phyloP scores from a whole-genome alignment of 2,888 invertebrate genomes.

The Brachypalpus laphriformis region DNA sequence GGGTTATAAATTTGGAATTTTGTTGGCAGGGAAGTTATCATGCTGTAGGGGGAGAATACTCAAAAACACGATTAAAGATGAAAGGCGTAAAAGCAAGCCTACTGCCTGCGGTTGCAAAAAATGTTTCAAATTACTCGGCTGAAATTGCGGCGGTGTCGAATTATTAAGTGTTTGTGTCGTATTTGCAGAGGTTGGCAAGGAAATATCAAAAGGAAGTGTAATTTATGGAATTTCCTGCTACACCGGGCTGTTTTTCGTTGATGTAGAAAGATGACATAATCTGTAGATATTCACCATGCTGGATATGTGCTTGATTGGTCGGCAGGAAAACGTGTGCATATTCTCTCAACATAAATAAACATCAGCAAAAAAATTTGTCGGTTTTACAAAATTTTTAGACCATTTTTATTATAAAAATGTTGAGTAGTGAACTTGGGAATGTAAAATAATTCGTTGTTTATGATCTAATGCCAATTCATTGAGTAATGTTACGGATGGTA shows the following conservation, averaged over 20 bases:
- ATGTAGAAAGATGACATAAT: neutral
- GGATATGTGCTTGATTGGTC: neutral
- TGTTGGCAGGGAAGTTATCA: neutral
- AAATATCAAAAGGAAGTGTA: constrained; percentile 11
- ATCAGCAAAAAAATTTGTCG: no score
- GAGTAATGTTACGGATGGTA: no score
- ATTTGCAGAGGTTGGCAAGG: neutral
- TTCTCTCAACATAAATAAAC: no score
- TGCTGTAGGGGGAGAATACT: neutral
- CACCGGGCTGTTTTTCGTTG: neutral
- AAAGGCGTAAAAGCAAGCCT: constrained; percentile 1
- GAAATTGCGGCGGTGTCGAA: constrained; percentile 11
- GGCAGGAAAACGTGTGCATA: neutral
- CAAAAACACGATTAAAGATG: neutral
- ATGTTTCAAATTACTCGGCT: neutral
- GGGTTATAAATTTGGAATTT: constrained; percentile 6
- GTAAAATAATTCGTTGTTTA: no score
- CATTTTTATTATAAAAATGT: no score
- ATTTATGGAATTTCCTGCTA: constrained; percentile 16
- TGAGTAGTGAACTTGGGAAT: no score
- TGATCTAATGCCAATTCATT: no score
- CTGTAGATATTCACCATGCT: neutral
- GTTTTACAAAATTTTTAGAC: no score
- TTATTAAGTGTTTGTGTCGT: constrained; percentile 5
- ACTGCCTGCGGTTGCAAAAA: constrained; percentile 19